Base-by-base conservation (phyloP, 2,797 vertebrate genomes). In the Ambastaia sidthimunki region DNA sequence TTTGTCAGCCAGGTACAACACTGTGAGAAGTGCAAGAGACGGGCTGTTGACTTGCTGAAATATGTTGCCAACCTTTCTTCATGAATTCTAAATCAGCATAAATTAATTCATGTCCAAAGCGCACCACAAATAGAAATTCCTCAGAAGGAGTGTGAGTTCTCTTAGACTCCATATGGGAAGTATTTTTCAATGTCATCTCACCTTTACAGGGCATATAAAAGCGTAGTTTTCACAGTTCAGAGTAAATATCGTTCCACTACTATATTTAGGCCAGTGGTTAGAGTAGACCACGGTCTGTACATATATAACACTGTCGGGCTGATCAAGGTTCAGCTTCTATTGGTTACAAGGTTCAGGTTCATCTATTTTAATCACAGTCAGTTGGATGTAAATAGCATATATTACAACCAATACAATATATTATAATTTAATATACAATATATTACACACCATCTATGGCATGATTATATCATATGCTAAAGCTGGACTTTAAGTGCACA, bases 31-130 rank as follows among this genome's bases (percentile, higher is more conserved):
- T 57, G 15, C 50, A 19, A 19, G 63, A 67, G 71, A 69, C 50
- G 65, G 41, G 37, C 25, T 74, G 76, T 69, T 81, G 83, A 80
- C 81, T 37, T 70, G 59, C 67, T 89, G 86, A 91, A 78, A 82
- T 82, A 90, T 86, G 84, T 74, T 83, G 31, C 76, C 76, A 71
- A 82, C 68, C 65, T 78, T 85, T 83, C 57, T 81, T 88, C 85
- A 85, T 89, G 86, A 89, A 90, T 90, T 87, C 82, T 71, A 88
- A 89, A 89, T 89, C 88, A 84, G 82, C 74, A 54, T 34, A 60
- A 77, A 70, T 86, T 90, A 89, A 90, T 91, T 85, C 70, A 83
- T 77, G 86, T 84, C 83, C 83, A 85, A 81, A 83, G 84, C 55
- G 31, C 21, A 3, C 65, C 70, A 57, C 80, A 87, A 85, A 84